These are phyloP conservation scores for Rhabditophanes sp. DNA, from an alignment of 2,888 invertebrate species.

Conservation along the genomic window DNA sequence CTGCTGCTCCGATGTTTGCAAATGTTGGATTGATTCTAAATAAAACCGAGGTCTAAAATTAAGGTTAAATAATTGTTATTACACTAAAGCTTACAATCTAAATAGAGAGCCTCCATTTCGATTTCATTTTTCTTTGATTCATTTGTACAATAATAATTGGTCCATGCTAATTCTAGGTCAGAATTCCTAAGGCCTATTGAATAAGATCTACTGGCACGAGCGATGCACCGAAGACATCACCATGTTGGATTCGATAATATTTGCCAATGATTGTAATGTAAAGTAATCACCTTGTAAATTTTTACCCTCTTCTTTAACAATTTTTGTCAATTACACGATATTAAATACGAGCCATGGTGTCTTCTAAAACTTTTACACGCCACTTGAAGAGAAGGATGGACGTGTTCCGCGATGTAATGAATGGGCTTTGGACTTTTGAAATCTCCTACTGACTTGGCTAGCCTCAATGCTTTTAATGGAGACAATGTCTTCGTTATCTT, in stretches of 20 bases:
- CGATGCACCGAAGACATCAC: constrained; percentile 62
- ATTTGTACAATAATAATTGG: constrained; percentile 21
- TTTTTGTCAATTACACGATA: constrained; percentile 24
- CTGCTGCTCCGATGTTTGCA: constrained; percentile 23
- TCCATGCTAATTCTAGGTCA: constrained; percentile 52
- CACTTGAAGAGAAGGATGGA: constrained; percentile 41
- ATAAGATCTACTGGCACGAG: constrained; percentile 63
- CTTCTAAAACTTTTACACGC: constrained; percentile 30
- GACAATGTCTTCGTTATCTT: no score
- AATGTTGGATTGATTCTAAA: constrained; percentile 26
- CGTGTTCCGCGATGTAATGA: constrained; percentile 43
- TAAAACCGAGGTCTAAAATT: constrained; percentile 12
- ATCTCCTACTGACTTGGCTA: no score
- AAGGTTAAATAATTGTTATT: not conserved
- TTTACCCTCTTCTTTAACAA: constrained; percentile 26
- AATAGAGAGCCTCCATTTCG: constrained; percentile 8
- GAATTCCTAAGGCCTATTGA: constrained; percentile 66
- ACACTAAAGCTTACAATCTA: constrained; percentile 9
- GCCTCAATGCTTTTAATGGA: no score
- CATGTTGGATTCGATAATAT: constrained; percentile 47
- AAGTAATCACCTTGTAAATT: constrained; percentile 32
- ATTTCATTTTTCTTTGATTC: constrained; percentile 11
- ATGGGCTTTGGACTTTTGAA: constrained; percentile 26
- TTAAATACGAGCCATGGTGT: constrained; percentile 26
- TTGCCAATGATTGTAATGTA: constrained; percentile 20